Evolutionary conservation across 1,140 invertebrate genomes (phyloP).

Genomic region (Pectinophora gossypiella): DNA sequence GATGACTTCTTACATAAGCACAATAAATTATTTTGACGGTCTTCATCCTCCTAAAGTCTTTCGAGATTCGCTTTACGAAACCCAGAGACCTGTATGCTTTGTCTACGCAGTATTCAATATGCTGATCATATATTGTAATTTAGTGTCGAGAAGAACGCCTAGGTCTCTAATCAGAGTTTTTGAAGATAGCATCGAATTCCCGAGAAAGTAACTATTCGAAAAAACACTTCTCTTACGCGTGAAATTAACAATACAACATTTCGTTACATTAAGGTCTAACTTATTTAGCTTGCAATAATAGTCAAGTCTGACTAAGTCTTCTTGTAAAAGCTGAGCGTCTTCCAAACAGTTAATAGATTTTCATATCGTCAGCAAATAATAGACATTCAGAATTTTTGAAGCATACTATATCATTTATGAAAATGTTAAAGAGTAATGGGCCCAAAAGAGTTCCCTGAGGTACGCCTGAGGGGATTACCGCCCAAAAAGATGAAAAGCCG

Average conservation of each 20-base stretch:
- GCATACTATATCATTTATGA: too few species aligned
- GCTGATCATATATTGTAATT: background rate
- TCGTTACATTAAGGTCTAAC: too few species aligned
- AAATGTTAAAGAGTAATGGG: background rate
- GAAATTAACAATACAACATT: too few species aligned
- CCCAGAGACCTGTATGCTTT: background rate
- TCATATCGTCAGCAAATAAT: too few species aligned
- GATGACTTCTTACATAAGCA: background rate
- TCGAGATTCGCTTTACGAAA: background rate
- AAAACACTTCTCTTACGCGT: too few species aligned
- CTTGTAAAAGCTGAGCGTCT: too few species aligned
- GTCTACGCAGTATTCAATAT: background rate
- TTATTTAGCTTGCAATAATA: too few species aligned
- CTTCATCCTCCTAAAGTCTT: background rate
- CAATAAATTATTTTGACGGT: background rate
- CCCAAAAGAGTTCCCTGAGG: background rate
- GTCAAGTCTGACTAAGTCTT: too few species aligned
- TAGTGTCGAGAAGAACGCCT: background rate
- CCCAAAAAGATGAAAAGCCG: background rate
- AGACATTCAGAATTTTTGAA: too few species aligned
- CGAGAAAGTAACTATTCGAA: too few species aligned
- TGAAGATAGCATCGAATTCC: too few species aligned
- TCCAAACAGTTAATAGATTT: too few species aligned
- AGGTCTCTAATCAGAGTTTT: background rate
- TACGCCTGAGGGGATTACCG: background rate